Conservation (phyloP, 2,797 vertebrate genomes). For the Chelonia mydas region DNA sequence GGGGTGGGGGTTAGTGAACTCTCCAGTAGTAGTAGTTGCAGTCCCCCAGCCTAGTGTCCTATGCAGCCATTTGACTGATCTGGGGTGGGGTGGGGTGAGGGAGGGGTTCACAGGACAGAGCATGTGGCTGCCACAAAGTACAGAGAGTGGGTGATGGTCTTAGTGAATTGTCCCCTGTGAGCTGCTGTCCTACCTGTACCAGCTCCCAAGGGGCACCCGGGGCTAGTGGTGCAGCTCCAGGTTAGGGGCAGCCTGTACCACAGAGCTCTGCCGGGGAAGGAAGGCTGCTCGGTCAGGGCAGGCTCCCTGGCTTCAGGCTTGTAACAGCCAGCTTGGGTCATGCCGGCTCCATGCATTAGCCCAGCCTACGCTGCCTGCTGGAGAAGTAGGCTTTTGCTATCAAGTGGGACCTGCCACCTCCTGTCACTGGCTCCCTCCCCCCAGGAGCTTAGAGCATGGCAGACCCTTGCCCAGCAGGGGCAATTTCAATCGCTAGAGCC, state of each 20-base stretch:
- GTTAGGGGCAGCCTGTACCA: not conserved
- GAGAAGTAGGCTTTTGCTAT: too few species aligned
- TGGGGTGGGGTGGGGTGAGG: too few species aligned
- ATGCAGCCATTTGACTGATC: rapidly evolving
- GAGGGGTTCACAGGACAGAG: not conserved
- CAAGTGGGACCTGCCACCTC: too few species aligned
- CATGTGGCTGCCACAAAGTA: not conserved
- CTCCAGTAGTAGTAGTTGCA: not conserved
- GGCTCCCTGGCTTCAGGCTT: too few species aligned
- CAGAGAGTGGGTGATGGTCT: not conserved
- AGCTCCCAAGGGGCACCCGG: not conserved
- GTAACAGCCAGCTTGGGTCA: too few species aligned
- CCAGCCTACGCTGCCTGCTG: too few species aligned
- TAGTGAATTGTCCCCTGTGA: not conserved
- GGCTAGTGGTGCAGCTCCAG: not conserved
- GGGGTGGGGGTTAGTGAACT: not conserved
- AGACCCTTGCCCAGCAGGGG: rapidly evolving
- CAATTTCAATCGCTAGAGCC: too few species aligned
- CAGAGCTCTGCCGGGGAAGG: not conserved
- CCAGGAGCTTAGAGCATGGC: not conserved
- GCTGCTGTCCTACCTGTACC: not conserved
- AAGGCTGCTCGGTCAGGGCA: too few species aligned
- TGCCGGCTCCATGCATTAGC: too few species aligned
- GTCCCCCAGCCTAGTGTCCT: rapidly evolving
- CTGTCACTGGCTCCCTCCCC: too few species aligned